These are phyloP conservation scores for Diploscapter pachys DNA, from an alignment of 1,140 invertebrate species.

Conservation along the genomic window DNA sequence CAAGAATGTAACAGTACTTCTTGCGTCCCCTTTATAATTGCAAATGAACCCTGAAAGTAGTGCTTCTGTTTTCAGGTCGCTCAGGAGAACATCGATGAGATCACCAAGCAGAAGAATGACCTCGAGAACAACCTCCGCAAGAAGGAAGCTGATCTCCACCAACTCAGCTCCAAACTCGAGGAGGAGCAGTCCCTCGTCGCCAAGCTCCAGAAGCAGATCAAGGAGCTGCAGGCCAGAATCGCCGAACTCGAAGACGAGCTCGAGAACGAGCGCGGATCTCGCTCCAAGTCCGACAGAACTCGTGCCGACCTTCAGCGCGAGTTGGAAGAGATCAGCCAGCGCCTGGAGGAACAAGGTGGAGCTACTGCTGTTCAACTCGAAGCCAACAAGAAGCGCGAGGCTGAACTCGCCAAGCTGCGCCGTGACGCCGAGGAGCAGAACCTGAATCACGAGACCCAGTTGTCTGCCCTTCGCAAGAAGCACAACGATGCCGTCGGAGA, in stretches of 20 bases:
- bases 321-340: conserved; percentile 86
- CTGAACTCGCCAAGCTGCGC: conserved; percentile 92
- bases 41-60: too few species aligned
- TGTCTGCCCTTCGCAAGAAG: conserved; percentile 94
- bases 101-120: conserved; percentile 58
- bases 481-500: conserved; percentile 96
- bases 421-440: conserved; percentile 96
- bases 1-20: too few species aligned
- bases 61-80: conserved; percentile 66
- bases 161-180: conserved; percentile 73
- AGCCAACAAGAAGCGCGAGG: conserved; percentile 98
- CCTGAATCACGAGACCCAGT: conserved; percentile 92
- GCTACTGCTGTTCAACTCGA: conserved; percentile 97
- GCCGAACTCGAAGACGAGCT: conserved; percentile 94
- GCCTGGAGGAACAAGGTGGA: conserved; percentile 72
- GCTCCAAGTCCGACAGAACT: conserved; percentile 95
- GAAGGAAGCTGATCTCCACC: conserved; percentile 56
- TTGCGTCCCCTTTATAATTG: too few species aligned
- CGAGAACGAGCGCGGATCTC: conserved; percentile 91
- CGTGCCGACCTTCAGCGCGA: conserved; percentile 90
- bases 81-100: conserved; percentile 71
- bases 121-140: conserved; percentile 55
- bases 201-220: conserved; percentile 95
- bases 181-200: conserved; percentile 92
- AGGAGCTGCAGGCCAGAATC: conserved; percentile 77